Conservation (phyloP, 2,888 invertebrate genomes). For the Bhutanitis thaidina region DNA sequence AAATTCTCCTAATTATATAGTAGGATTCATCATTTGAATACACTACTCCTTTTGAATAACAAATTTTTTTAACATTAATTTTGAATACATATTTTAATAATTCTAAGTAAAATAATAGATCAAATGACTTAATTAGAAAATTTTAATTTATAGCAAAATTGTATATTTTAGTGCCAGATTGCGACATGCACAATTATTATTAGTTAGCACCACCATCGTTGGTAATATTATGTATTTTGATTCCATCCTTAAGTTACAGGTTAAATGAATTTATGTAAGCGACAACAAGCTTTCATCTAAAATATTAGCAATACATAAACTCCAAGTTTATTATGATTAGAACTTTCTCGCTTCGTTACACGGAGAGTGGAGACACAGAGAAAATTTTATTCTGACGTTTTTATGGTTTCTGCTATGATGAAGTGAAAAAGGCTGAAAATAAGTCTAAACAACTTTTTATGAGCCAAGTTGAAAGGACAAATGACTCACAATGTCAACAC, state of each 20-base stretch:
- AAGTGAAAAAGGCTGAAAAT: background rate
- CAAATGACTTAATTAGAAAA: background rate
- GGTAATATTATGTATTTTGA: slow-evolving; percentile 1
- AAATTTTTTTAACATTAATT: background rate
- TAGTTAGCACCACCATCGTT: slow-evolving; percentile 9
- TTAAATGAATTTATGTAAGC: no score
- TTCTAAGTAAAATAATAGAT: background rate
- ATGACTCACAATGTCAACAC: slow-evolving; percentile 33
- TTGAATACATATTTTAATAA: background rate
- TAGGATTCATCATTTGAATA: background rate
- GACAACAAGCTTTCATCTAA: background rate
- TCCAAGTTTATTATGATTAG: background rate
- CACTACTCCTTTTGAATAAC: background rate
- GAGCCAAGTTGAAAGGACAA: slow-evolving; percentile 21
- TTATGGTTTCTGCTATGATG: background rate
- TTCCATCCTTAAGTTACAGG: background rate
- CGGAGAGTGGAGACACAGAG: background rate
- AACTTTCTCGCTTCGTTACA: background rate
- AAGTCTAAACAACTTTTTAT: slow-evolving; percentile 8
- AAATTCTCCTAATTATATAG: background rate
- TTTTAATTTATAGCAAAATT: background rate
- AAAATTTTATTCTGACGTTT: background rate
- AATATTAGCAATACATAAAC: background rate
- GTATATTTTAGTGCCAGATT: background rate
- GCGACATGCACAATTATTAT: background rate